Evolutionary conservation across 2,797 vertebrate species (phyloP).

Genomic region (Brachymystax lenok): DNA sequence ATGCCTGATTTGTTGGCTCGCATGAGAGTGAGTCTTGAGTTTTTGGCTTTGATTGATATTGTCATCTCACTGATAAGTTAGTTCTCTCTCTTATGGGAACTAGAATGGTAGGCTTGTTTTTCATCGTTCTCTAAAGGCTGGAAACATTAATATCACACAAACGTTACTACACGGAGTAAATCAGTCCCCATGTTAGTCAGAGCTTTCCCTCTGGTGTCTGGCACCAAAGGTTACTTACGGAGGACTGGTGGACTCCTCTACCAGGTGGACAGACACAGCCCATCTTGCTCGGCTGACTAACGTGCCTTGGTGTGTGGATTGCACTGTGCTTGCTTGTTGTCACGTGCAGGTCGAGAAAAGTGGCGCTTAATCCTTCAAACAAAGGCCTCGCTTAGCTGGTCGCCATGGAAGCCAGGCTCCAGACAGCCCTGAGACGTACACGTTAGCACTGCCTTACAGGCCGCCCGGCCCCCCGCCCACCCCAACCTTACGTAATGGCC

Average conservation of each 20-base stretch:
- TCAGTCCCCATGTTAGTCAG: constrained; percentile 37
- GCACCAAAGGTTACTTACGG: not conserved
- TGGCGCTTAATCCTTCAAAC: constrained; percentile 55
- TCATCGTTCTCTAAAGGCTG: not conserved
- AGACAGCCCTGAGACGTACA: constrained; percentile 32
- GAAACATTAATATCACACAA: constrained; percentile 36
- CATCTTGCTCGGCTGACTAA: not conserved
- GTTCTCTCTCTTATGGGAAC: not conserved
- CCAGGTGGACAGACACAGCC: too few species aligned
- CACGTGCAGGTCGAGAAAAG: constrained; percentile 48
- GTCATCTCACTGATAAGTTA: constrained; percentile 5
- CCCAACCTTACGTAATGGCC: constrained; percentile 68
- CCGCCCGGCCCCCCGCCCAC: constrained; percentile 40
- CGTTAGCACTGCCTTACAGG: constrained; percentile 24
- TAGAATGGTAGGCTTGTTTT: not conserved
- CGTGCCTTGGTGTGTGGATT: constrained; percentile 16
- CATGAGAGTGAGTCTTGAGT: not conserved
- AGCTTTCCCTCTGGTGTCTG: constrained; percentile 12
- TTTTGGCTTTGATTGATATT: not conserved
- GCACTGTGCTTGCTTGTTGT: constrained; percentile 47
- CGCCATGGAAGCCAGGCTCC: constrained; percentile 34
- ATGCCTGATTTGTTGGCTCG: not conserved
- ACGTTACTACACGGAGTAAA: constrained; percentile 54
- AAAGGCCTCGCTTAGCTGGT: constrained; percentile 31
- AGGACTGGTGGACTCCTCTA: too few species aligned